Conservation (phyloP, 2,113 vertebrate genomes). For the Sturnira hondurensis region DNA sequence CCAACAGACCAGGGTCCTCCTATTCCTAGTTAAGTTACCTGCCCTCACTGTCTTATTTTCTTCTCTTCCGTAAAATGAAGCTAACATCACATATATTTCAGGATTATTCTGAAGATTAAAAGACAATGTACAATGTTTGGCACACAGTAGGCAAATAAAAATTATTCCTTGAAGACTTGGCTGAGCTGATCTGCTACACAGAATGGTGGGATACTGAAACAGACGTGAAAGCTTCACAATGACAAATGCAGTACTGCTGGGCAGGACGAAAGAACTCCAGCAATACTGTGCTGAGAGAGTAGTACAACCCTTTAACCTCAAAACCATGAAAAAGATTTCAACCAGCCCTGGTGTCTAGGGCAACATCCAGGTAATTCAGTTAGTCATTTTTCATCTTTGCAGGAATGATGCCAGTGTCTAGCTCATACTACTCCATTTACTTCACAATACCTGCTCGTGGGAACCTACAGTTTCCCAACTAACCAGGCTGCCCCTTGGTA, state of each 20-base stretch:
- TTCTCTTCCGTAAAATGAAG: constrained; percentile 28
- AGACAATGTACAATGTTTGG: constrained; percentile 20
- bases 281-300: not conserved
- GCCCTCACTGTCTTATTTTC: not conserved
- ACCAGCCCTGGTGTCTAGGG: not conserved
- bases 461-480: not conserved
- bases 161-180: constrained; percentile 28
- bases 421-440: not conserved
- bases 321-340: not conserved
- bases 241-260: constrained; percentile 23
- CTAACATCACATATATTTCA: constrained; percentile 38
- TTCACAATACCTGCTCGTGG: not conserved
- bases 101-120: constrained; percentile 38
- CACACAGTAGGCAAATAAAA: constrained; percentile 25
- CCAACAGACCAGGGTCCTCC: not conserved
- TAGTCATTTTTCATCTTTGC: not conserved
- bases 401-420: not conserved
- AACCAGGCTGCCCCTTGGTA: not conserved
- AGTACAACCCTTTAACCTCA: constrained; percentile 8
- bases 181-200: constrained; percentile 2
- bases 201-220: not conserved
- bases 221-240: constrained; percentile 20
- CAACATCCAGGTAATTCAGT: not conserved
- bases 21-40: constrained; percentile 21
- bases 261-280: constrained; percentile 21